Base-by-base conservation (phyloP, 2,113 vertebrate genomes). In the Trichomycterus rosablanca region DNA sequence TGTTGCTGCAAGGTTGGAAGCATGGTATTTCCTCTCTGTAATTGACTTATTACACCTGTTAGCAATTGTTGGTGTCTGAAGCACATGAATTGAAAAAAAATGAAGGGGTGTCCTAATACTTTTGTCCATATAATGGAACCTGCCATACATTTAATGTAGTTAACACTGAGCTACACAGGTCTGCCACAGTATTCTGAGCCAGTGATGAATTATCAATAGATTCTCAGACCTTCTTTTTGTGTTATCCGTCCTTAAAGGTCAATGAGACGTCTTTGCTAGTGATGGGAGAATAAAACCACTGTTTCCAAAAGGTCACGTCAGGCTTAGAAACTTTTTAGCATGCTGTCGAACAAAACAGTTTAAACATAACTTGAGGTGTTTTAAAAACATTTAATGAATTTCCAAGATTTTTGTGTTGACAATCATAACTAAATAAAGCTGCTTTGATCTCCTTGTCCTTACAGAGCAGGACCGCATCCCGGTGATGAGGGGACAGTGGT, bases 401-500 rank as follows among this genome's bases (percentile, higher is more conserved):
- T n/a, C n/a, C n/a, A n/a, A n/a, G n/a, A n/a, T n/a, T n/a, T n/a
- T n/a, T n/a, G n/a, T n/a, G n/a, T n/a, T 18, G 5, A 9, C 11
- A 15, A 37, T 5, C 3, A 15, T 18, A 23, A 0, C 19, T 49
- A 7, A 26, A 12, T 9, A 23, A 9, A 16, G 7, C 26, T 30
- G 26, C 3, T 30, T 30, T 4, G 26, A 30, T 34, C 11, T 20
- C 26, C 37, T 63, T 54, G 37, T 67, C 5, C 55, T 76, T 76
- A 60, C 74, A 98, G 96, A 94, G 74, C 83, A 92, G 0, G 95
- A 99, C 73, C 87, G 89, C 70, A 96, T 97, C 75, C 89, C 94
- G 5, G 94, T 99, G 23, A 97, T 98, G 94, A 90, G 96, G 74
- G 96, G 94, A 1, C 95, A 97, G 77, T 99, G 96, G 96, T 99